Base-by-base conservation (phyloP, 1,140 invertebrate genomes). In the Pollicipes pollicipes region DNA sequence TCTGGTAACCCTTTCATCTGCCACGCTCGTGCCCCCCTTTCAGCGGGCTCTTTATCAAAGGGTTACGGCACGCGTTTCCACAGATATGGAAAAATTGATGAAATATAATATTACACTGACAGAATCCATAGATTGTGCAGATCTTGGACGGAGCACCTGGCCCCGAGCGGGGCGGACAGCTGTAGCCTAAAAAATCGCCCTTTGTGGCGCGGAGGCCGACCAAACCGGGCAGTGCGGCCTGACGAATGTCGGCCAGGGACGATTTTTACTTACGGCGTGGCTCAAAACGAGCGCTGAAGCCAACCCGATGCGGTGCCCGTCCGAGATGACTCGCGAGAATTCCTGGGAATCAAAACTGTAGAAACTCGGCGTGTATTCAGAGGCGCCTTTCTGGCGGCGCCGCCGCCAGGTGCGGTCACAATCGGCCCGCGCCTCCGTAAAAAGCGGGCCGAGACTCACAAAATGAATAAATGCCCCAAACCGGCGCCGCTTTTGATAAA, bases 41-140 rank as follows among this genome's bases (percentile, higher is more conserved):
- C 10, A 58, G 8, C 45, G 13, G 24, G 24, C 45, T 21, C 45
- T 58, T 58, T 58, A 58, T 58, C 45, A 58, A 58, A 58, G 45
- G 45, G 45, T 6, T 58, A 58, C 45, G 45, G 45, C 45, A 24
- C 45, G 45, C 24, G 45, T 58, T 58, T 58, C 45, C 45, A 58
- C 45, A 58, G 45, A 58, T 58, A 58, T 58, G 45, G 45, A 58
- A 58, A 58, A 58, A 58, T 58, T 58, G 45, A 58, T 58, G 45
- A 58, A 58, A 58, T 58, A 58, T 58, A 58, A 58, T 58, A 58
- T 58, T 58, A 58, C 45, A 58, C 24, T 58, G 45, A 58, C 45
- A 21, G 24, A 10, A 24, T 10, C 45, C 45, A 58, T 58, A 58
- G 45, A 58, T 58, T 58, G 45, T 58, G 45, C 45, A 58, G 45